These are phyloP conservation scores for Drosophila sucinea DNA, from an alignment of 1,140 invertebrate genomes.

Conservation along the genomic window DNA sequence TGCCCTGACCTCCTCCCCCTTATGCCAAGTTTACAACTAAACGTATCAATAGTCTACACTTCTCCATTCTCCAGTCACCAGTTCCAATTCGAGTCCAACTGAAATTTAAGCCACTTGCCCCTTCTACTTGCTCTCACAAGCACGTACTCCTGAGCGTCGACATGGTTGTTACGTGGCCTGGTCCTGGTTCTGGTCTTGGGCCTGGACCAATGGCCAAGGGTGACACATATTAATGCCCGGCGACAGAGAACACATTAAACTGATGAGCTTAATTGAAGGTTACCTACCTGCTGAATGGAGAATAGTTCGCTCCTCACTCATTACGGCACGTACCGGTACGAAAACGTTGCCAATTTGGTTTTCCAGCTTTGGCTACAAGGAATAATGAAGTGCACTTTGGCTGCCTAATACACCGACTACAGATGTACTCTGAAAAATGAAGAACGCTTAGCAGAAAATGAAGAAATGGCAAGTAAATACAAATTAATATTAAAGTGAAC, in stretches of 20 bases:
- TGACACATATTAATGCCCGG: slow-evolving; percentile 75
- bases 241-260: slow-evolving; percentile 77
- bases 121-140: slow-evolving; percentile 31
- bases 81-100: slow-evolving; percentile 44
- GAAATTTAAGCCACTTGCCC: slow-evolving; percentile 67
- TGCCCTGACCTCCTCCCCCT: slow-evolving; percentile 2
- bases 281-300: slow-evolving; percentile 51
- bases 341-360: slow-evolving; percentile 54
- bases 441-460: neutral
- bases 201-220: slow-evolving; percentile 9
- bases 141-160: slow-evolving; percentile 66
- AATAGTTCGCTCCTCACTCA: slow-evolving; percentile 33
- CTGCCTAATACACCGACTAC: neutral
- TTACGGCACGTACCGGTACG: slow-evolving; percentile 47
- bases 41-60: slow-evolving; percentile 69
- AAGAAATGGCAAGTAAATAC: neutral
- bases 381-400: slow-evolving; percentile 1
- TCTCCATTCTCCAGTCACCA: slow-evolving; percentile 28
- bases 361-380: slow-evolving; percentile 17
- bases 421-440: neutral
- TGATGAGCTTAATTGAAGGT: slow-evolving; percentile 81
- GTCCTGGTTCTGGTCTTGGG: slow-evolving; percentile 16
- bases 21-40: slow-evolving; percentile 70
- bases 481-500: neutral
- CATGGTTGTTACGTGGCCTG: slow-evolving; percentile 66